These are phyloP conservation scores for Sander lucioperca DNA, from an alignment of 2,113 vertebrate species.

Conservation along the genomic window DNA sequence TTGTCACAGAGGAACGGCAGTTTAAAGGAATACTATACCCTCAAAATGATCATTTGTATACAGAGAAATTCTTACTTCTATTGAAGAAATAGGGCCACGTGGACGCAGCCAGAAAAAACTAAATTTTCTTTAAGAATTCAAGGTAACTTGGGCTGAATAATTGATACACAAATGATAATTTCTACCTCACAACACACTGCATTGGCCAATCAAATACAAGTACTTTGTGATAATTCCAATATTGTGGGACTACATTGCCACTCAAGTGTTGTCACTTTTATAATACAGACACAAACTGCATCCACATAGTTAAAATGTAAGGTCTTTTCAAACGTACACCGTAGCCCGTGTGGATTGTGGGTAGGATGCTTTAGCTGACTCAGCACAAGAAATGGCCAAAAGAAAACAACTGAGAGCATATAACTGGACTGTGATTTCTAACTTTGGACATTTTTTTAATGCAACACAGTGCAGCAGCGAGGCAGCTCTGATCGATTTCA, in stretches of 20 bases:
- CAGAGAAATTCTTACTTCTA: too few relatives aligned
- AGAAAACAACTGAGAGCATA: conserved; percentile 9
- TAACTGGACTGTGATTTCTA: conserved; percentile 25
- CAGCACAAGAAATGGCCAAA: not conserved
- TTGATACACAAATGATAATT: too few relatives aligned
- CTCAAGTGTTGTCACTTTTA: not conserved
- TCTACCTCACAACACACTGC: not conserved
- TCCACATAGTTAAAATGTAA: not conserved
- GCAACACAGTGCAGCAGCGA: conserved; percentile 5
- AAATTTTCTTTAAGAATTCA: too few relatives aligned
- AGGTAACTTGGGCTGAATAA: too few relatives aligned
- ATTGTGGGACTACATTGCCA: not conserved
- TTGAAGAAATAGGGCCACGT: too few relatives aligned
- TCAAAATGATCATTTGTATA: too few relatives aligned
- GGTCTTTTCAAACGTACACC: not conserved
- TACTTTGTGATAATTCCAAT: too few relatives aligned
- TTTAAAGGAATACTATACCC: too few relatives aligned
- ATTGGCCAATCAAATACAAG: too few relatives aligned
- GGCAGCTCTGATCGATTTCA: conserved; percentile 32
- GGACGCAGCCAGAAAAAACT: too few relatives aligned
- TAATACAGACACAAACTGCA: conserved; percentile 14
- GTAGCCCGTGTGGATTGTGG: not conserved
- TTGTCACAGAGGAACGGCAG: too few relatives aligned
- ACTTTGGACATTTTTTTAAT: conserved; percentile 1
- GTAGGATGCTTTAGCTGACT: conserved; percentile 11